Evolutionary conservation across 2,113 vertebrate genomes (phyloP).

Genomic region (Rhabdornis inornatus): DNA sequence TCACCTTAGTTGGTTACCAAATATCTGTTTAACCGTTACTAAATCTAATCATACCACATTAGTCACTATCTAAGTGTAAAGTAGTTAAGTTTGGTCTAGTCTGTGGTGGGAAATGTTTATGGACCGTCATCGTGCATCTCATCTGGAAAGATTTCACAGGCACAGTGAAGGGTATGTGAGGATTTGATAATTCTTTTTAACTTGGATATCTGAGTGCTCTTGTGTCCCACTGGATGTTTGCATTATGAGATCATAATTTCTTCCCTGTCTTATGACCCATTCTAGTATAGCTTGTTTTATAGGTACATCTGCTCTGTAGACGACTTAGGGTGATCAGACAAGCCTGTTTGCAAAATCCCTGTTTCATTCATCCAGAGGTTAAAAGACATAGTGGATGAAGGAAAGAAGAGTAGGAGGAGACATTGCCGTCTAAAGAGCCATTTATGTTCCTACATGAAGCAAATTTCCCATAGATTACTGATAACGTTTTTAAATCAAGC

Average conservation of each 20-base stretch:
- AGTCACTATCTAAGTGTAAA: neutral
- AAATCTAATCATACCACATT: fast-evolving
- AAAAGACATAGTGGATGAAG: neutral
- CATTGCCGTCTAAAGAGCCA: neutral
- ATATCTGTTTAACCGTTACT: neutral
- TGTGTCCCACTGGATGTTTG: fast-evolving
- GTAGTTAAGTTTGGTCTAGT: neutral
- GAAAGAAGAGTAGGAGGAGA: neutral
- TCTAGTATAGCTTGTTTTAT: neutral
- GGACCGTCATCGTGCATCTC: neutral
- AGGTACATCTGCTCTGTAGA: neutral
- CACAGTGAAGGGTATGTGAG: neutral
- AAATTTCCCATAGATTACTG: neutral
- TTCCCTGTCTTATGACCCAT: neutral
- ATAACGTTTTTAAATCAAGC: neutral
- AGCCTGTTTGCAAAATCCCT: neutral
- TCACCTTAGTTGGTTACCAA: too few relatives aligned
- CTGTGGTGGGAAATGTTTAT: neutral
- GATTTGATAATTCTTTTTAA: neutral
- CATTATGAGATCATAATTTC: neutral
- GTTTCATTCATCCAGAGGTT: neutral
- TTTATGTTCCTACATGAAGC: neutral
- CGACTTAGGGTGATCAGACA: neutral
- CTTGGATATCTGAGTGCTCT: neutral
- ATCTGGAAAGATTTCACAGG: neutral